Conservation (phyloP, 2,797 vertebrate species). For the Dromococcyx pavoninus region DNA sequence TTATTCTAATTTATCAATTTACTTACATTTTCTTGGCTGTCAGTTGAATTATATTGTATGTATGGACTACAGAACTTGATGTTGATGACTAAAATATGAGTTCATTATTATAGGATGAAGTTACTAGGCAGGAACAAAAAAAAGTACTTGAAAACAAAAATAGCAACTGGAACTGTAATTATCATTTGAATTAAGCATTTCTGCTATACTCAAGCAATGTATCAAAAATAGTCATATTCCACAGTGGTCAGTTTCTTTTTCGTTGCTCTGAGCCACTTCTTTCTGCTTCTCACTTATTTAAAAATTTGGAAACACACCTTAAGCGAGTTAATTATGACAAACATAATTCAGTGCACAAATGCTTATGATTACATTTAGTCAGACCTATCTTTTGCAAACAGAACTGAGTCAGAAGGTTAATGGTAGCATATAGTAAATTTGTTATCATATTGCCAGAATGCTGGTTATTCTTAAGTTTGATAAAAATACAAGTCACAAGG, state of each 20-base stretch:
- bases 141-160: background rate
- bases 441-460: background rate
- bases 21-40: background rate
- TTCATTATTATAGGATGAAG: background rate
- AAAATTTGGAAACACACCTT: background rate
- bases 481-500: background rate
- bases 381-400: slow-evolving; percentile 1
- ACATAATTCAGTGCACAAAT: background rate
- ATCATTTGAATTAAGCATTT: background rate
- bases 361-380: background rate
- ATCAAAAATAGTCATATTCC: background rate
- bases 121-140: background rate
- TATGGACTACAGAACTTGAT: background rate
- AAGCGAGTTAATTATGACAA: slow-evolving; percentile 1
- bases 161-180: background rate
- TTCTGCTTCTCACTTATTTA: background rate
- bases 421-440: background rate
- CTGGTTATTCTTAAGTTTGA: background rate
- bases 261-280: background rate
- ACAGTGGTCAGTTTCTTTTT: background rate
- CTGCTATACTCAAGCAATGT: background rate
- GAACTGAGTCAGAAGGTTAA: background rate
- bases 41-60: background rate
- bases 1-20: background rate
- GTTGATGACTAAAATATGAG: background rate